Conservation (phyloP, 2,888 invertebrate species). For the Pilophorus perplexus region DNA sequence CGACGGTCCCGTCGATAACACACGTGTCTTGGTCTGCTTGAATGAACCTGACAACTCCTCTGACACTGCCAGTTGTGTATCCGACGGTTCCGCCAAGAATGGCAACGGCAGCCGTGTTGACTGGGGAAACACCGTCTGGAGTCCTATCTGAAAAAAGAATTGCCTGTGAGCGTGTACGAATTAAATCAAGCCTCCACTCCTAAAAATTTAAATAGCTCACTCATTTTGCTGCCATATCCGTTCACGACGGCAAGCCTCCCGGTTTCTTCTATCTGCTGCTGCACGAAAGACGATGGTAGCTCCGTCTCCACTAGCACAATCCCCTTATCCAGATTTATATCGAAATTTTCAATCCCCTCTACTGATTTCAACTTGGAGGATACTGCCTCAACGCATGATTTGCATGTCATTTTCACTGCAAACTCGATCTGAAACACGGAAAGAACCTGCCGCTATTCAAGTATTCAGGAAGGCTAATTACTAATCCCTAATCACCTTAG, state of each 20-base stretch:
- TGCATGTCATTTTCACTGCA: conserved; percentile 63
- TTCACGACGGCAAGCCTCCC: conserved; percentile 74
- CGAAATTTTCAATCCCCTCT: conserved; percentile 55
- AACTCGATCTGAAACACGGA: conserved; percentile 64
- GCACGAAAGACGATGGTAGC: conserved; percentile 61
- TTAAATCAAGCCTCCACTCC: neutral
- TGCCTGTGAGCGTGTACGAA: neutral
- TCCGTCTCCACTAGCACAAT: conserved; percentile 67
- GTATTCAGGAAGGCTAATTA: too few relatives aligned
- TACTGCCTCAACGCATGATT: conserved; percentile 58
- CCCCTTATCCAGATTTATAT: conserved; percentile 62
- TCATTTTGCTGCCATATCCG: conserved; percentile 67
- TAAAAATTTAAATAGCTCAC: conserved; percentile 39
- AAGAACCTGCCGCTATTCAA: too few relatives aligned
- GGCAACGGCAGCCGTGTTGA: conserved; percentile 65
- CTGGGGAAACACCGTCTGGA: conserved; percentile 3
- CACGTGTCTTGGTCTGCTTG: conserved; percentile 61
- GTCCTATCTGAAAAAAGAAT: conserved; percentile 13
- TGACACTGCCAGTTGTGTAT: conserved; percentile 56
- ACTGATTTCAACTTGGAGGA: conserved; percentile 54
- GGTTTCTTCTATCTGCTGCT: conserved; percentile 58
- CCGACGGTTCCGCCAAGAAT: conserved; percentile 57
- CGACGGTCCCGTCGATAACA: conserved; percentile 80
- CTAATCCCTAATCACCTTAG: too few relatives aligned
- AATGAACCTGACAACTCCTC: conserved; percentile 76